A percentile compares a stretch with the other conserved stretches of the same genome.
Evolutionary conservation across 2,888 invertebrate genomes (phyloP).

Genomic region (Petrolisthes manimaculis): DNA sequence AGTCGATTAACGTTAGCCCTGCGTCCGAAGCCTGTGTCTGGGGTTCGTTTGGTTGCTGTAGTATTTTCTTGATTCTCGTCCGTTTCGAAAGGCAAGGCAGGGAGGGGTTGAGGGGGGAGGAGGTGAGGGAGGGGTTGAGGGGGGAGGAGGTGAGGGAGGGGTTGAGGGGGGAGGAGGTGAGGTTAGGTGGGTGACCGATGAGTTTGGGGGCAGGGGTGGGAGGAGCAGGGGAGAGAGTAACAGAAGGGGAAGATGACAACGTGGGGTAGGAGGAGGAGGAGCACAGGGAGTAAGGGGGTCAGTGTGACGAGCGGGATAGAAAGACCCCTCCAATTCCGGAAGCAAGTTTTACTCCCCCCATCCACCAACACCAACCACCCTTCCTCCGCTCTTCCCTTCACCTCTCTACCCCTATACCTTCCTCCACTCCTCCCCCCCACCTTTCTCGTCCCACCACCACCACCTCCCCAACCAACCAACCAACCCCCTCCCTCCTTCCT

Average conservation of each 20-base stretch:
- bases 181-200: neutral
- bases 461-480: neutral
- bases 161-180: neutral
- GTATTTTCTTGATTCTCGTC: slow-evolving; percentile 34
- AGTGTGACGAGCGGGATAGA: slow-evolving; percentile 44
- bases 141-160: neutral
- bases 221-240: neutral
- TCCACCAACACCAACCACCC: neutral
- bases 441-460: neutral
- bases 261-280: neutral
- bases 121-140: neutral
- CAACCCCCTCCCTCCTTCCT: neutral
- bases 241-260: neutral
- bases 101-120: slow-evolving; percentile 2
- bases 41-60: neutral
- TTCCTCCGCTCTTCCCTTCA: neutral
- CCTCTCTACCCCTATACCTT: neutral
- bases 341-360: neutral
- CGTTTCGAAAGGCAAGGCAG: slow-evolving; percentile 9
- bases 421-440: neutral
- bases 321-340: slow-evolving; percentile 28
- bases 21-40: slow-evolving; percentile 12
- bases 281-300: slow-evolving; percentile 21
- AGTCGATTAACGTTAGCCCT: slow-evolving; percentile 10
- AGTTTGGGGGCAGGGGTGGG: slow-evolving; percentile 1